Conservation (phyloP, 2,797 vertebrate species). For the Brachymystax lenok region DNA sequence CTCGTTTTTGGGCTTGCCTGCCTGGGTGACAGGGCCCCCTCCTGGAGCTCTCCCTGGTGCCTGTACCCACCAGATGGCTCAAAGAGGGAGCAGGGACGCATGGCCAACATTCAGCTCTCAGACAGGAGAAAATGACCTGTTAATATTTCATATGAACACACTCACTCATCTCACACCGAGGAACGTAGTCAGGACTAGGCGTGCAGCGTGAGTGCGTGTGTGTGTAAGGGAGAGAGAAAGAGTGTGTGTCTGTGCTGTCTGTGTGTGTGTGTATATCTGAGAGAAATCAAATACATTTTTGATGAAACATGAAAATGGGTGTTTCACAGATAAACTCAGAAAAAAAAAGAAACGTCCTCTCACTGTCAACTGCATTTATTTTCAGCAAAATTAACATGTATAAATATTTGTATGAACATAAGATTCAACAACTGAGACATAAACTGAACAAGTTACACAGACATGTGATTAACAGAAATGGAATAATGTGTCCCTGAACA, state of each 20-base stretch:
- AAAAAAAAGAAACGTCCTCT: too few relatives aligned
- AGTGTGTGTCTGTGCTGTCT: slow-evolving; percentile 21
- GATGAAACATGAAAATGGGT: slow-evolving; percentile 65
- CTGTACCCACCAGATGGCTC: slow-evolving; percentile 83
- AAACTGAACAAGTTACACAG: too few relatives aligned
- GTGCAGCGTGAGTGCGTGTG: slow-evolving; percentile 29
- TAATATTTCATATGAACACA: slow-evolving; percentile 79
- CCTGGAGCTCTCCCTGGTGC: slow-evolving; percentile 74
- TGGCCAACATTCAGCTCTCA: slow-evolving; percentile 76
- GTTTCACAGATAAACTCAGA: slow-evolving; percentile 25
- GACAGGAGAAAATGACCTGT: slow-evolving; percentile 77
- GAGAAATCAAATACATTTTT: slow-evolving; percentile 69
- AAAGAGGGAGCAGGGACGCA: slow-evolving; percentile 78
- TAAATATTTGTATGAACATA: too few relatives aligned
- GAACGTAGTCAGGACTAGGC: slow-evolving; percentile 33
- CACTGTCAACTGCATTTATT: too few relatives aligned
- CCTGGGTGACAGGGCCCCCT: slow-evolving; percentile 68
- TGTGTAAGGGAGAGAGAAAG: slow-evolving; percentile 9
- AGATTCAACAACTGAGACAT: too few relatives aligned
- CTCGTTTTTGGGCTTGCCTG: slow-evolving; percentile 68
- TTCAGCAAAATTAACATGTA: too few relatives aligned
- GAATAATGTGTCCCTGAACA: too few relatives aligned
- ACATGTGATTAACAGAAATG: too few relatives aligned
- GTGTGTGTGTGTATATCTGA: slow-evolving; percentile 38
- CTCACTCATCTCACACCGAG: slow-evolving; percentile 66